Base-by-base conservation (phyloP, 2,888 invertebrate genomes). In the Epinotia ramella region DNA sequence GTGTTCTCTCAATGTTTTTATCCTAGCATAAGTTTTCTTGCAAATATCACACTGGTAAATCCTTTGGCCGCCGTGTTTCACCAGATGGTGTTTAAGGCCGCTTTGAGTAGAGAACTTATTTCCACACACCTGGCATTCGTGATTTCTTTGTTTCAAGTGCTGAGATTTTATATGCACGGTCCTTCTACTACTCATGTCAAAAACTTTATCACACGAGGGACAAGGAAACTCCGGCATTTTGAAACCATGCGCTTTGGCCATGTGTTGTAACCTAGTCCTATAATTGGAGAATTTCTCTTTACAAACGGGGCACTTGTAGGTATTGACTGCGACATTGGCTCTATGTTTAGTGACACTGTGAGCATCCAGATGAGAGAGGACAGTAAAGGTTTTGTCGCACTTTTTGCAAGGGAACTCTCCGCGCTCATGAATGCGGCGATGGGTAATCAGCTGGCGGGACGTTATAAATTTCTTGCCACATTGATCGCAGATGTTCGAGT, bases 1-100 rank as follows among this genome's bases (percentile, higher is more conserved):
- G 77, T 94, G 94, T 76, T 94, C 94, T 1, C 92, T 81, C n/a
- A 94, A 80, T 16, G 94, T 94, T 78, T 94, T 94, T 66, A 92
- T 77, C 20, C 94, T 86, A 1, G 93, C 93, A 75, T 94, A 94
- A 0, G 91, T 87, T 78, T 95, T 95, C 77, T 94, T 90, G 77
- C 95, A 95, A n/a, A 95, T 90, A 76, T 94, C 93, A 77, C 95
- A 95, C 71, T 95, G 93, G 69, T 93, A 95, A 49, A 95, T 95
- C 81, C 95, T 91, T 57, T 93, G 94, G 0, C 94, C 95, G 1
- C 93, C 92, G 78, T 95, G 95, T 72, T 95, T 95, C 1, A 95
- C 89, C 65, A 94, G 91, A 83, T 95, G 95, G 77, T 95, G 94
- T 56, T 94, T 95, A 33, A 95, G 84, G 77, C 95, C 95, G 67